A percentile compares a stretch with the other conserved stretches of the same genome.
Conservation (phyloP, 2,888 invertebrate genomes). For the Euzetes globulus region DNA sequence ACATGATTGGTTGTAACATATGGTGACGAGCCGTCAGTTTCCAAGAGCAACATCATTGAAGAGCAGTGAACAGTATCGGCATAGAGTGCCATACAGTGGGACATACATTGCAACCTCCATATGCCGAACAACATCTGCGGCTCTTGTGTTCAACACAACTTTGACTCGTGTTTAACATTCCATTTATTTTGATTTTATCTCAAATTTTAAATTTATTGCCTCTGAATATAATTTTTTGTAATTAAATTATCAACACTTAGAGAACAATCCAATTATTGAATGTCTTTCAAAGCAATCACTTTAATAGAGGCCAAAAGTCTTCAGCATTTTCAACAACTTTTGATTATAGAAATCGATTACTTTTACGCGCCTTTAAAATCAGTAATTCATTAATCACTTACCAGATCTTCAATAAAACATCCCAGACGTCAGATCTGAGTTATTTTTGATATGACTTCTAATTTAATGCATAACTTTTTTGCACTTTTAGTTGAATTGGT, state of each 20-base stretch:
- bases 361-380: too few relatives aligned
- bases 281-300: too few relatives aligned
- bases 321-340: too few relatives aligned
- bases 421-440: too few relatives aligned
- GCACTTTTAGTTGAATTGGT: too few relatives aligned
- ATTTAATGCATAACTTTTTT: too few relatives aligned
- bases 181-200: background rate
- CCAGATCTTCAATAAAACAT: too few relatives aligned
- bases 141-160: background rate
- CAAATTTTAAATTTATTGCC: background rate
- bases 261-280: too few relatives aligned
- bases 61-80: constrained; percentile 1
- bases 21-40: constrained; percentile 9
- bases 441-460: too few relatives aligned
- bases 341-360: too few relatives aligned
- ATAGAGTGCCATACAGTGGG: background rate
- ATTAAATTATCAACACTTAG: background rate
- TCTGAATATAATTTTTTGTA: background rate
- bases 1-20: constrained; percentile 13
- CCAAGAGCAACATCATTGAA: constrained; percentile 13
- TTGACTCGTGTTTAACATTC: background rate
- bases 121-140: background rate
- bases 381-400: too few relatives aligned
- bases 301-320: too few relatives aligned
- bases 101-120: background rate